Base-by-base conservation (phyloP, 2,113 vertebrate genomes). In the Colius striatus region DNA sequence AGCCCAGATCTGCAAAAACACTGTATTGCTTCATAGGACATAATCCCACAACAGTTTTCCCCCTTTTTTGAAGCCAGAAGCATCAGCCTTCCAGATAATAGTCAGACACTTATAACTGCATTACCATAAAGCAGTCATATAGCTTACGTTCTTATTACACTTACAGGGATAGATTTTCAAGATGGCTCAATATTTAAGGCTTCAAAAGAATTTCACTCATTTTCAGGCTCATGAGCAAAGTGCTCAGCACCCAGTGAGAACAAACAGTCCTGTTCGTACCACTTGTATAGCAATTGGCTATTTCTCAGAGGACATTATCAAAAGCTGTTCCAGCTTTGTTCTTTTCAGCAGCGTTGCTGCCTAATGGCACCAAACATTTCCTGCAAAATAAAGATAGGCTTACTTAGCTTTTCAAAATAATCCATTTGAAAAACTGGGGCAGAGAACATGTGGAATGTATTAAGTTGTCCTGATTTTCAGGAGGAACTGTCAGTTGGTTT, bases 261-360 rank as follows among this genome's bases (percentile, higher is more conserved):
- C 90, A 95, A 95, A 87, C 84, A 94, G 91, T 91, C 67, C 95
- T 83, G 82, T 74, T 86, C 48, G 2, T 76, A 94, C 74, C 85
- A 71, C 85, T 94, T 53, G 85, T 63, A 72, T 6, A 89, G 88
- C 76, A 80, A 95, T 86, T 88, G 79, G 72, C 88, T 50, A 65
- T 78, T 95, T 92, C 88, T 96, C 90, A 51, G 85, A 92, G 79
- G 90, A 94, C 88, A 84, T 81, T 92, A 95, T 90, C 92, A 96
- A 96, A 96, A 96, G 83, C 92, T 88, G 86, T 95, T 95, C 85
- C 96, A 96, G 92, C 92, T 97, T 96, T 95, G 90, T 93, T 95
- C 93, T 95, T 88, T 84, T 85, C 92, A 87, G 73, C 45, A 93
- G 88, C 53, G 4, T 81, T 60, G 76, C 93, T 89, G 90, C 90